Base-by-base conservation (phyloP, 2,797 vertebrate species). In the Serranus cabrilla region DNA sequence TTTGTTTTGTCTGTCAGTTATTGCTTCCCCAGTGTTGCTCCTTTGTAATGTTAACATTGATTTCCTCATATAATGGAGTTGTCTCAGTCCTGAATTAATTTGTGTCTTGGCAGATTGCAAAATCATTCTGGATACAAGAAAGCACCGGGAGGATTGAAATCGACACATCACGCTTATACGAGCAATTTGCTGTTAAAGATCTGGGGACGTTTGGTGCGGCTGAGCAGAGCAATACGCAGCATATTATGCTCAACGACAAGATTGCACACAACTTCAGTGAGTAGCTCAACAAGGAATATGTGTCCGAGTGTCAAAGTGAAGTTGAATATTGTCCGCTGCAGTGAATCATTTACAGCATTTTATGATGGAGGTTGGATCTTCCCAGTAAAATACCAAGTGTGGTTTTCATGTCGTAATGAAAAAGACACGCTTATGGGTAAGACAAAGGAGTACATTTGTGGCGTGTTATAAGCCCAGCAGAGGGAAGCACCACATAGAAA, bases 221-320 rank as follows among this genome's bases (percentile, higher is more conserved):
- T 0, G 94, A 96, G 63, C 11, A 81, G 10, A 57, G 74, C 14
- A 81, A 9, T 18, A 90, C 68, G 7, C 89, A 86, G 13, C 82
- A 91, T 6, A 96, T 96, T 78, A 95, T 96, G 92, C 88, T 96
- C 81, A 94, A 95, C 71, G 46, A 45, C 17, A 96, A 95, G 87
- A 85, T 96, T 3, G 93, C 94, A 0, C 95, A 95, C 27, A 95
- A 95, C 79, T 94, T 96, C 91, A 97, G 96, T 96, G 58, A 96
- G 95, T 94, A 74, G 34, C 21, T 71, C 17, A 16, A 65, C 42
- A 51, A 34, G 58, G 18, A 59, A 60, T 42, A 14, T 46, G 50
- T 50, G 13, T 11, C 2, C 27, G 61, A 71, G 31, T 70, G 55
- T 21, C 62, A 52, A 31, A 10, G 11, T 51, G 55, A 50, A 57